Evolutionary conservation across 2,888 invertebrate species (phyloP).

Genomic region (Brachynemurus nebulosus): DNA sequence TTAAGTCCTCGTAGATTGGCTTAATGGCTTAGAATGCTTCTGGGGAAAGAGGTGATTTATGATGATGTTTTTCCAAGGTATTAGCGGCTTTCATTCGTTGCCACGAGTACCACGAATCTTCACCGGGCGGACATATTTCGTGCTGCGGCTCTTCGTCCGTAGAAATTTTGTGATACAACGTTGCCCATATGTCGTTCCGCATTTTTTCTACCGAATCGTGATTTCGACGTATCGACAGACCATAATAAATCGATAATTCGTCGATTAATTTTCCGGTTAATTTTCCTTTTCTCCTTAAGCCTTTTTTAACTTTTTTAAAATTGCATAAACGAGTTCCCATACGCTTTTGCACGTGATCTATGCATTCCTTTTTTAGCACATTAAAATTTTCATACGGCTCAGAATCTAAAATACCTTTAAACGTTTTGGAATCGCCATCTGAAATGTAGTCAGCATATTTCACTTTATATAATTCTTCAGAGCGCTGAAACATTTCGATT

Average conservation of each 20-base stretch:
- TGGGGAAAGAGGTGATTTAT: slow-evolving; percentile 16
- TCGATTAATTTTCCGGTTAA: slow-evolving; percentile 18
- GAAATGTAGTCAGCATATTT: slow-evolving; percentile 16
- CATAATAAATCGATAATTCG: slow-evolving; percentile 21
- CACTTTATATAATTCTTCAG: slow-evolving; percentile 5
- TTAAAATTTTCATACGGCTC: slow-evolving; percentile 15
- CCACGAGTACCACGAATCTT: slow-evolving; percentile 16
- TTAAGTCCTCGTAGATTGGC: slow-evolving; percentile 23
- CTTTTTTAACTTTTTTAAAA: slow-evolving; percentile 2
- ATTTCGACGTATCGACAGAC: slow-evolving; percentile 19
- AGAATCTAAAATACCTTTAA: slow-evolving; percentile 14
- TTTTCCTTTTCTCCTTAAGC: slow-evolving; percentile 19
- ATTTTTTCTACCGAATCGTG: slow-evolving; percentile 18
- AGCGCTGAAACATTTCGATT: neutral
- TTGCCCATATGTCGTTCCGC: slow-evolving; percentile 15
- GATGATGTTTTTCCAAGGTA: slow-evolving; percentile 13
- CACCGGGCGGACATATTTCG: slow-evolving; percentile 13
- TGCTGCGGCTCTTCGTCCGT: slow-evolving; percentile 13
- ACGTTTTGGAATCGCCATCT: slow-evolving; percentile 15
- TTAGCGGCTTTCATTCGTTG: slow-evolving; percentile 9
- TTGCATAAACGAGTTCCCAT: neutral
- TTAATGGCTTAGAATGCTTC: slow-evolving; percentile 17
- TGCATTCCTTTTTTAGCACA: too few species aligned
- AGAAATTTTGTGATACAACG: slow-evolving; percentile 12
- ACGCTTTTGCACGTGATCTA: neutral